Percentiles rank a stretch among this genome's conserved stretches.
These are phyloP conservation scores for Hesperia comma DNA, from an alignment of 2,888 invertebrate species.

Conservation along the genomic window DNA sequence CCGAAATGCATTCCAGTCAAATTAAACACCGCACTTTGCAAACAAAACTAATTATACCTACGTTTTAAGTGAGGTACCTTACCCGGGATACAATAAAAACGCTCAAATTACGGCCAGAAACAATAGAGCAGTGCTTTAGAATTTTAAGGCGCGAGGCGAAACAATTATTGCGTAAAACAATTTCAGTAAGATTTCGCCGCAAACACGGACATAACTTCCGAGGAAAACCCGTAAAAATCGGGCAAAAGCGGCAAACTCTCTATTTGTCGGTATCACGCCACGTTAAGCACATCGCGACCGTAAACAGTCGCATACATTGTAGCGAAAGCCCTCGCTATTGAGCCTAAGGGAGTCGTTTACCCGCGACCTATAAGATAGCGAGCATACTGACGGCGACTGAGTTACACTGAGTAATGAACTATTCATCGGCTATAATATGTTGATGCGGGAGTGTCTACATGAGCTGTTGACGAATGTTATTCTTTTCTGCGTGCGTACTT, in stretches of 20 bases:
- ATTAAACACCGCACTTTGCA: constrained; percentile 18
- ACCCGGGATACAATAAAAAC: constrained; percentile 26
- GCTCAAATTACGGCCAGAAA: constrained; percentile 40
- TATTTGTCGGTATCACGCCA: constrained; percentile 63
- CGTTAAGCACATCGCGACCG: constrained; percentile 48
- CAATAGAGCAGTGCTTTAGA: constrained; percentile 28
- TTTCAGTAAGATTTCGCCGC: constrained; percentile 52
- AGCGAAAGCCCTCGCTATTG: constrained; percentile 21
- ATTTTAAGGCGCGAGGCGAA: constrained; percentile 40
- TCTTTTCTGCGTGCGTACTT: too few relatives aligned
- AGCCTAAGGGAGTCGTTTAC: constrained; percentile 15
- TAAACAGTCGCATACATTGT: constrained; percentile 47
- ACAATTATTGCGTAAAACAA: constrained; percentile 54
- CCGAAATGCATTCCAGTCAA: not conserved
- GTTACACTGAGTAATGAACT: not conserved
- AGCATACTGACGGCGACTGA: not conserved
- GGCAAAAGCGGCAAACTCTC: constrained; percentile 58
- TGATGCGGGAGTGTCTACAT: too few relatives aligned
- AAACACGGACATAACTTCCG: constrained; percentile 60
- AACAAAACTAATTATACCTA: constrained; percentile 32
- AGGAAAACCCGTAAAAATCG: constrained; percentile 62
- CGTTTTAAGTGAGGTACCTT: constrained; percentile 21
- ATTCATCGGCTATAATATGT: not conserved
- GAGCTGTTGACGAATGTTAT: too few relatives aligned
- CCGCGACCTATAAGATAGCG: constrained; percentile 5